Evolutionary conservation across 2,797 vertebrate genomes (phyloP).

Genomic region (Babyrousa celebensis): DNA sequence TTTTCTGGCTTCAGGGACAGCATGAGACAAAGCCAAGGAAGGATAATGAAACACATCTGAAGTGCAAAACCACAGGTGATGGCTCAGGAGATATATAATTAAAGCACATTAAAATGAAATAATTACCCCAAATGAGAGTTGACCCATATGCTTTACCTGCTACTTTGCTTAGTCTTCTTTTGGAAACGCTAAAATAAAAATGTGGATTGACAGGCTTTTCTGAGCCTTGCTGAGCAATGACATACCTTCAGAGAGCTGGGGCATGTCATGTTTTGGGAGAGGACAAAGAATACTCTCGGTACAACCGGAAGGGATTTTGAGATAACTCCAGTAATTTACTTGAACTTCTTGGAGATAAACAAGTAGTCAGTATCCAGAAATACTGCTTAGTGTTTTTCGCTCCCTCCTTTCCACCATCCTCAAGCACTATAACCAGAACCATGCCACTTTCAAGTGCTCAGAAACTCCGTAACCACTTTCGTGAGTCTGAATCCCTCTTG

Average conservation of each 20-base stretch:
- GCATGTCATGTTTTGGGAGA: conserved; percentile 24
- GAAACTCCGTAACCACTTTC: conserved; percentile 61
- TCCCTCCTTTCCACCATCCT: not conserved
- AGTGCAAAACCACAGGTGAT: not conserved
- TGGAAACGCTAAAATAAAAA: conserved; percentile 32
- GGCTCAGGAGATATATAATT: not conserved
- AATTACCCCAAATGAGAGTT: not conserved
- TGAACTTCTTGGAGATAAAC: conserved; percentile 41
- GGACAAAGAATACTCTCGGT: not conserved
- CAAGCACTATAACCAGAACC: conserved; percentile 6
- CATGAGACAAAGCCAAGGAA: conserved; percentile 9
- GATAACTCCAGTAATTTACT: conserved; percentile 48
- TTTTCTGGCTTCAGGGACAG: not conserved
- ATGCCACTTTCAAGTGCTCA: conserved; percentile 32
- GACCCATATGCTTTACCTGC: not conserved
- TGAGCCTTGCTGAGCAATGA: not conserved
- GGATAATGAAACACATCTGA: conserved; percentile 14
- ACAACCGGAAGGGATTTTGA: conserved; percentile 50
- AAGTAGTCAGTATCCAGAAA: conserved; percentile 58
- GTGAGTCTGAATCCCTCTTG: not conserved
- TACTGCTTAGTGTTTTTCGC: not conserved
- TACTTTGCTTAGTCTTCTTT: conserved; percentile 40
- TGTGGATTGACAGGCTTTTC: not conserved
- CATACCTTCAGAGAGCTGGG: not conserved
- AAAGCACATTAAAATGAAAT: conserved; percentile 34